phyloP scores from a whole-genome alignment of 1,140 invertebrate genomes.

The Drosophila setifemur region DNA sequence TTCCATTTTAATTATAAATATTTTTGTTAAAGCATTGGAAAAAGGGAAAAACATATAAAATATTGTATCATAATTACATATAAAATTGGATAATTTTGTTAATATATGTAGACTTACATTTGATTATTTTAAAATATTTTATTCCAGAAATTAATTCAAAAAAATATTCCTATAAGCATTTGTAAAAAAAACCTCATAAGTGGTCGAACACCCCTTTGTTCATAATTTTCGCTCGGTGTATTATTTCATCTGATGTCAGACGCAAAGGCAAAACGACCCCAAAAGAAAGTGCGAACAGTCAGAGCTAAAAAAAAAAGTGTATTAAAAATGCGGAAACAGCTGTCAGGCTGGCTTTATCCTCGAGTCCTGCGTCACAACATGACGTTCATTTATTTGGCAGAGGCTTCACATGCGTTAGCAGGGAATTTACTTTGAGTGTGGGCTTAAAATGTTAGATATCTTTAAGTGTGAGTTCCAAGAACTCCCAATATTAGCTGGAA shows the following conservation, averaged over 20 bases:
- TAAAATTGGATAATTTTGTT: too few relatives aligned
- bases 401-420: slow-evolving; percentile 15
- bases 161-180: too few relatives aligned
- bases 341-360: slow-evolving; percentile 64
- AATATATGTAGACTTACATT: too few relatives aligned
- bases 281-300: slow-evolving; percentile 44
- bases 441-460: slow-evolving; percentile 8
- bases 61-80: too few relatives aligned
- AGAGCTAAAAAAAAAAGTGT: slow-evolving; percentile 50
- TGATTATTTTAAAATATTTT: too few relatives aligned
- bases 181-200: too few relatives aligned
- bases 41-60: too few relatives aligned
- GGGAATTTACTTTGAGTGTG: background rate
- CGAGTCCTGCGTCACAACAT: slow-evolving; percentile 58
- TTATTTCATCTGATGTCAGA: slow-evolving; percentile 45
- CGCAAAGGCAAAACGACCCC: slow-evolving; percentile 51
- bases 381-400: slow-evolving; percentile 69
- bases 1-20: too few relatives aligned
- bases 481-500: background rate
- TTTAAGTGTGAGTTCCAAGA: background rate
- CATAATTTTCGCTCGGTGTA: background rate
- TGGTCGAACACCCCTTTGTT: too few relatives aligned
- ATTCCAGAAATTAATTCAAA: too few relatives aligned
- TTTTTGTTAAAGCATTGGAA: too few relatives aligned
- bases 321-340: slow-evolving; percentile 81